Conservation (phyloP, 2,888 invertebrate species). For the Oscheius sp. region DNA sequence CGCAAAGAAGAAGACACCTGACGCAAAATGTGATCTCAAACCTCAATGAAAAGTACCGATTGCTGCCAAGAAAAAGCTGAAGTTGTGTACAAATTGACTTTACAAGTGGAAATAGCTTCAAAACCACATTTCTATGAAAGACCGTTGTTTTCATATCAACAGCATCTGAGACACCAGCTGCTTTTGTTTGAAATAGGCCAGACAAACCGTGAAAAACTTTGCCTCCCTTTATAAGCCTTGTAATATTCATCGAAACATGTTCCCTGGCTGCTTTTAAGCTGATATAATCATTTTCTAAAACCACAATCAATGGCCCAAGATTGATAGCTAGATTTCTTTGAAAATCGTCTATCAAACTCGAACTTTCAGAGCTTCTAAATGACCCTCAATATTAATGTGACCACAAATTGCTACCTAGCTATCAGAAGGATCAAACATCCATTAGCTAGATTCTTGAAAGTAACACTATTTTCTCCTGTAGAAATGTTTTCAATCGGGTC, state of each 20-base stretch:
- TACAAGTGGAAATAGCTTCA: slow-evolving; percentile 14
- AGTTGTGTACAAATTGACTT: slow-evolving; percentile 23
- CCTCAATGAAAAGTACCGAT: not conserved
- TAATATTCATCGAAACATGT: not conserved
- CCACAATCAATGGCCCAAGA: slow-evolving; percentile 6
- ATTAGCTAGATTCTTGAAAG: not conserved
- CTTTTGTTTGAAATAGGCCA: not conserved
- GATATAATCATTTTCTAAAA: slow-evolving; percentile 16
- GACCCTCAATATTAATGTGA: not conserved
- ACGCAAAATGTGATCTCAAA: not conserved
- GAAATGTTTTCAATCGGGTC: slow-evolving; percentile 8
- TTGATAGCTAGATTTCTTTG: not conserved
- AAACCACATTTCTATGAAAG: not conserved
- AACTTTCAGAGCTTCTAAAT: not conserved
- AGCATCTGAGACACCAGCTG: not conserved
- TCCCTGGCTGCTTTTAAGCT: slow-evolving; percentile 6
- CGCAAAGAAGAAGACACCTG: slow-evolving; percentile 19
- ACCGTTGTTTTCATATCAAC: not conserved
- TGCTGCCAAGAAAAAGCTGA: slow-evolving; percentile 22
- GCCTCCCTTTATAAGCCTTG: not conserved
- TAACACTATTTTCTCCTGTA: not conserved
- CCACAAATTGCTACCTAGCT: not conserved
- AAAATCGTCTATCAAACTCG: not conserved
- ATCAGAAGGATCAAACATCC: not conserved
- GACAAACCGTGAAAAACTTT: not conserved